These are phyloP conservation scores for Druceiella hillmani DNA, from an alignment of 2,888 invertebrate species.

Conservation along the genomic window DNA sequence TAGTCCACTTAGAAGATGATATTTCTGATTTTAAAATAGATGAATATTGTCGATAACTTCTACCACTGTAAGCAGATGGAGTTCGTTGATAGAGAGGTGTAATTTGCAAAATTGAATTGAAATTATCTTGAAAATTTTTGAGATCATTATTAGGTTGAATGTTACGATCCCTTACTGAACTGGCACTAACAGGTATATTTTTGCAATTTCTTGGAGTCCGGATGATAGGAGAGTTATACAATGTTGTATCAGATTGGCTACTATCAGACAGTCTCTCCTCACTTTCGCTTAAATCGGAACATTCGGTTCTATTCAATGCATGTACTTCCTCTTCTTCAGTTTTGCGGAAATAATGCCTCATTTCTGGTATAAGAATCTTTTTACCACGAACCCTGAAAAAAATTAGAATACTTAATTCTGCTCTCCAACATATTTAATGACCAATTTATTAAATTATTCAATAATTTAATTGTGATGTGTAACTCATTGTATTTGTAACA, in stretches of 20 bases:
- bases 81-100: slow-evolving; percentile 42
- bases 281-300: slow-evolving; percentile 41
- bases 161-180: slow-evolving; percentile 29
- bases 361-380: slow-evolving; percentile 36
- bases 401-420: no score
- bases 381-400: slow-evolving; percentile 41
- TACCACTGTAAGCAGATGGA: slow-evolving; percentile 29
- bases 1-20: slow-evolving; percentile 48
- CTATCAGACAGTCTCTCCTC: slow-evolving; percentile 44
- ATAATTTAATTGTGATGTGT: no score
- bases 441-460: no score
- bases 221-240: slow-evolving; percentile 41
- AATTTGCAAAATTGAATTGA: slow-evolving; percentile 44
- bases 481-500: no score
- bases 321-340: slow-evolving; percentile 44
- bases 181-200: slow-evolving; percentile 32
- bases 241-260: slow-evolving; percentile 40
- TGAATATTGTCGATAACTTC: slow-evolving; percentile 34
- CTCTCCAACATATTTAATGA: no score
- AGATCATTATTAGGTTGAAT: slow-evolving; percentile 33
- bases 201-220: slow-evolving; percentile 30
- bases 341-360: slow-evolving; percentile 32
- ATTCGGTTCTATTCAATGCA: slow-evolving; percentile 44
- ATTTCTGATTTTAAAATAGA: slow-evolving; percentile 43
- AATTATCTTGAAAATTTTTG: slow-evolving; percentile 34